Evolutionary conservation across 2,888 invertebrate species (phyloP).

Genomic region (Sipha maydis): DNA sequence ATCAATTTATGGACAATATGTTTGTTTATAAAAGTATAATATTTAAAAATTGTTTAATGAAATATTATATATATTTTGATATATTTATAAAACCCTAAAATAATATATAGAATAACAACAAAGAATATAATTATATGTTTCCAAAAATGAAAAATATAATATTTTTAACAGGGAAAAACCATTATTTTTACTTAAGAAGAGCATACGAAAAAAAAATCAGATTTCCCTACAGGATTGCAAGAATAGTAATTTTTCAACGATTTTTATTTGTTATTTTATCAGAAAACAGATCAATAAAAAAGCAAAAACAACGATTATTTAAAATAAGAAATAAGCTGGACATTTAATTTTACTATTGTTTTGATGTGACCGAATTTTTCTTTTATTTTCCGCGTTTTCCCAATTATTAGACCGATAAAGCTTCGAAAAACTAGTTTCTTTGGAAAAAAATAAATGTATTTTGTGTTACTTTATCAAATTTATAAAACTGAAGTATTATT

Average conservation of each 20-base stretch:
- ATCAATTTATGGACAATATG: no score
- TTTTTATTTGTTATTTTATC: constrained; percentile 18
- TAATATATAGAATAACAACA: background rate
- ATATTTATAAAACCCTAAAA: background rate
- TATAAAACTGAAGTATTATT: background rate
- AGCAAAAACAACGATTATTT: constrained; percentile 17
- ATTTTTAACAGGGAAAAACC: background rate
- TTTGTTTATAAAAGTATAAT: background rate
- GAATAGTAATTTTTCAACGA: constrained; percentile 4
- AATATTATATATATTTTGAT: background rate
- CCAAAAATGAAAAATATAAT: background rate
- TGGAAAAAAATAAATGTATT: background rate
- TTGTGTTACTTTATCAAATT: background rate
- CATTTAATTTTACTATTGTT: constrained; percentile 40
- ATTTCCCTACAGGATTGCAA: background rate
- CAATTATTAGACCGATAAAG: background rate
- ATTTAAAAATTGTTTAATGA: background rate
- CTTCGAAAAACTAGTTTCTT: background rate
- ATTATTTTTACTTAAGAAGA: background rate
- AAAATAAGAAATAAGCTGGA: background rate
- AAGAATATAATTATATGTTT: background rate
- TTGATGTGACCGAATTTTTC: background rate
- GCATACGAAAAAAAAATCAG: background rate
- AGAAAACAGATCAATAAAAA: constrained; percentile 14
- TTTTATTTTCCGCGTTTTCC: background rate